These are phyloP conservation scores for Metalampra italica DNA, from an alignment of 2,888 invertebrate genomes.

Conservation along the genomic window DNA sequence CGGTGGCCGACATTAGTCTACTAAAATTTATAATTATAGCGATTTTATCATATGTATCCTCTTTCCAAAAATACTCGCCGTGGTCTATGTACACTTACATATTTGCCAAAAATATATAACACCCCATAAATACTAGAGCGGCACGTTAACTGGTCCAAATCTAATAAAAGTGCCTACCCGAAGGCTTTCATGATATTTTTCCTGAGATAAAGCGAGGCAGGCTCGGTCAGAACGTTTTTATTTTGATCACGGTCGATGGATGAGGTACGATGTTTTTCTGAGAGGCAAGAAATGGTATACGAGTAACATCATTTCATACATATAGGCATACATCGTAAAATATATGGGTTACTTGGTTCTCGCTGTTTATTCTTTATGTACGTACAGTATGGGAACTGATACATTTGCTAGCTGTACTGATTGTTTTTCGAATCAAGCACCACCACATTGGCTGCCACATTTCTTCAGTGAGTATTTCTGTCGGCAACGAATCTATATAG, in stretches of 20 bases:
- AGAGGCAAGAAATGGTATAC: neutral
- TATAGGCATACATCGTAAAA: neutral
- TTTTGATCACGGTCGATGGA: constrained; percentile 10
- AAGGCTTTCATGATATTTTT: constrained; percentile 15
- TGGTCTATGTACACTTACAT: neutral
- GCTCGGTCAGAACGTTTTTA: constrained; percentile 14
- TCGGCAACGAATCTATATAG: too few species aligned
- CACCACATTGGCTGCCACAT: too few species aligned
- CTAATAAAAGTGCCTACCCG: constrained; percentile 18
- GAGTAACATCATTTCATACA: neutral
- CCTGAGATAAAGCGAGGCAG: constrained; percentile 13
- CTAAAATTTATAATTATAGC: too few species aligned
- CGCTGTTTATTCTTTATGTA: too few species aligned
- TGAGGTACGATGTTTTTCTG: constrained; percentile 5
- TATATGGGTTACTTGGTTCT: too few species aligned
- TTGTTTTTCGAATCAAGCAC: too few species aligned
- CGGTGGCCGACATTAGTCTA: too few species aligned
- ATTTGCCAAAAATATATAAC: neutral
- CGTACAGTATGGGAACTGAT: too few species aligned
- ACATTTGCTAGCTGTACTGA: too few species aligned
- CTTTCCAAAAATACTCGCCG: too few species aligned
- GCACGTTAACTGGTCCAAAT: constrained; percentile 17
- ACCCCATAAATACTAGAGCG: constrained; percentile 11
- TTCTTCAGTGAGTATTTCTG: too few species aligned
- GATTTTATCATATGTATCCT: too few species aligned